A percentile compares a stretch with the other conserved stretches of the same genome.
Evolutionary conservation across 2,113 vertebrate genomes (phyloP).

Genomic region (Nibea coibor): DNA sequence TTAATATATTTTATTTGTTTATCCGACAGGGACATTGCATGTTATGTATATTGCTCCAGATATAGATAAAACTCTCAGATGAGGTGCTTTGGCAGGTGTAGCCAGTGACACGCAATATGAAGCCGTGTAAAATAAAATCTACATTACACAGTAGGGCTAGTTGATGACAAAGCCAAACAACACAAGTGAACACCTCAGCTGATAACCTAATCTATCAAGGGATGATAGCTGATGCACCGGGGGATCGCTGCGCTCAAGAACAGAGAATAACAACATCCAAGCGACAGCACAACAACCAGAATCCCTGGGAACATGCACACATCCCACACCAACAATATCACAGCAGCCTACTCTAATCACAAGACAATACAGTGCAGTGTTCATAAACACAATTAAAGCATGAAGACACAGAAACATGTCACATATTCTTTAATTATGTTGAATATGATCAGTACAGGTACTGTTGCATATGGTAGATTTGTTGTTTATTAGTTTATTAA

Average conservation of each 20-base stretch:
- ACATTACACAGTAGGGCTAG: slow-evolving; percentile 1
- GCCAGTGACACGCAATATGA: not conserved
- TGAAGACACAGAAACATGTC: not conserved
- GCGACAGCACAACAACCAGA: slow-evolving; percentile 57
- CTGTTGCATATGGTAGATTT: not conserved
- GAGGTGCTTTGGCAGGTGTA: not conserved
- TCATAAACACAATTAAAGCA: not conserved
- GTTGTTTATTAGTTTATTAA: not conserved
- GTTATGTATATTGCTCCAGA: slow-evolving; percentile 27
- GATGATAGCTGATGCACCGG: slow-evolving; percentile 48
- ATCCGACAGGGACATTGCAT: slow-evolving; percentile 26
- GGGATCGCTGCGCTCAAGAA: slow-evolving; percentile 50
- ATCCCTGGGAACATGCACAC: slow-evolving; percentile 47
- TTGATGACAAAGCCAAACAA: slow-evolving; percentile 43
- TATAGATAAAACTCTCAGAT: slow-evolving; percentile 18
- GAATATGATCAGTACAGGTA: not conserved
- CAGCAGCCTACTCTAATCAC: slow-evolving; percentile 15
- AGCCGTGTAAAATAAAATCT: slow-evolving; percentile 10
- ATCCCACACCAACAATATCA: slow-evolving; percentile 30
- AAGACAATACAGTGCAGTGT: not conserved
- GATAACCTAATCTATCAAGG: slow-evolving; percentile 58
- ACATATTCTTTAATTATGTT: not conserved
- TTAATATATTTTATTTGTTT: slow-evolving; percentile 48
- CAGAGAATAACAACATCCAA: slow-evolving; percentile 65
- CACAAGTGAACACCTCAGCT: slow-evolving; percentile 50